A percentile compares a stretch with the other conserved stretches of the same genome.
Evolutionary conservation across 1,140 invertebrate species (phyloP).

Genomic region (Brachystomella parvula): DNA sequence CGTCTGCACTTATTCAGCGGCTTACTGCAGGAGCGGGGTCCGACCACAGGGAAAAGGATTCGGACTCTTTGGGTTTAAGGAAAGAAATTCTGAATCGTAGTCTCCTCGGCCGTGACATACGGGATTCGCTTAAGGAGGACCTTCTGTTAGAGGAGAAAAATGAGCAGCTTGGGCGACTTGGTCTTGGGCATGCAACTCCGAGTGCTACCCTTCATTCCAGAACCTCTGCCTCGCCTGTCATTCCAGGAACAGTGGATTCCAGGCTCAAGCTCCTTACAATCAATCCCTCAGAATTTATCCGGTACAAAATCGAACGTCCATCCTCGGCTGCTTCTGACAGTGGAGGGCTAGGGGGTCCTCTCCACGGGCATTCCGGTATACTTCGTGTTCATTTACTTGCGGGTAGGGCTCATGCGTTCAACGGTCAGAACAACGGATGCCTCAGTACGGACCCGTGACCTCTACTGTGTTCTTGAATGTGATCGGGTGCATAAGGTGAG

Average conservation of each 20-base stretch:
- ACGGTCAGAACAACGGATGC: slow-evolving; percentile 43
- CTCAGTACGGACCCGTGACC: slow-evolving; percentile 56
- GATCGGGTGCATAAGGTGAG: slow-evolving; percentile 82
- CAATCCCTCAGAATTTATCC: slow-evolving; percentile 82
- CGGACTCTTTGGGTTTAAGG: slow-evolving; percentile 16
- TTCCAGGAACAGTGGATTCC: slow-evolving; percentile 42
- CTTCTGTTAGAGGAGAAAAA: slow-evolving; percentile 13
- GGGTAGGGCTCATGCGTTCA: slow-evolving; percentile 29
- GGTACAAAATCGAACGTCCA: slow-evolving; percentile 73
- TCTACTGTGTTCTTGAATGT: slow-evolving; percentile 95
- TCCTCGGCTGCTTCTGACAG: slow-evolving; percentile 42
- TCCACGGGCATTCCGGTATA: slow-evolving; percentile 69
- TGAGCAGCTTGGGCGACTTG: not conserved
- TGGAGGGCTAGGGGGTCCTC: slow-evolving; percentile 42
- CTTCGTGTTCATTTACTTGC: slow-evolving; percentile 83
- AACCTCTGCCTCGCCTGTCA: not conserved
- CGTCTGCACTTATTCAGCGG: slow-evolving; percentile 28
- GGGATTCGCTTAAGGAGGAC: slow-evolving; percentile 19
- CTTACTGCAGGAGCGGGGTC: slow-evolving; percentile 28
- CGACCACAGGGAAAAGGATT: slow-evolving; percentile 5
- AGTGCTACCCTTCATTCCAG: not conserved
- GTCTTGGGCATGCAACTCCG: not conserved
- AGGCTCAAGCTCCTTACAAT: slow-evolving; percentile 66
- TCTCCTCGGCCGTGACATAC: slow-evolving; percentile 28
- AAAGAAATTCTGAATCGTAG: slow-evolving; percentile 35